Conservation (phyloP, 2,113 vertebrate species). For the Chionodraco myersi region DNA sequence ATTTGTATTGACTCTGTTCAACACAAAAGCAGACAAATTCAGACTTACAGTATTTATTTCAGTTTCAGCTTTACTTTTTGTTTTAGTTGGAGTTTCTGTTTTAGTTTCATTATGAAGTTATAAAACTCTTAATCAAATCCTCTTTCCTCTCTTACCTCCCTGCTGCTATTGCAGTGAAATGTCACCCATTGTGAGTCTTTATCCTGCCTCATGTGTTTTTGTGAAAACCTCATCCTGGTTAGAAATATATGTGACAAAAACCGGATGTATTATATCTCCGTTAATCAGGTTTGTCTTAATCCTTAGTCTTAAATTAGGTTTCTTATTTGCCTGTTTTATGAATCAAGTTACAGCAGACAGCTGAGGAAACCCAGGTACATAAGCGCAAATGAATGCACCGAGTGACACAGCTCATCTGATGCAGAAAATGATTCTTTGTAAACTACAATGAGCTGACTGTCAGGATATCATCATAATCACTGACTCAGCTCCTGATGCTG, state of each 20-base stretch:
- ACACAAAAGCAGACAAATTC: no score
- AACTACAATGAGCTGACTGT: conserved; percentile 6
- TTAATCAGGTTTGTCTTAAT: neutral
- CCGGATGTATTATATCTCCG: neutral
- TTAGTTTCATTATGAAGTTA: no score
- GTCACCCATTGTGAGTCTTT: neutral
- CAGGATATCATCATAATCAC: conserved; percentile 30
- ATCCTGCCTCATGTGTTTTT: neutral
- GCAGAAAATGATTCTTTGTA: conserved; percentile 7
- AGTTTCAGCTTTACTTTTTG: no score
- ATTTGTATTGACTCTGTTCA: no score
- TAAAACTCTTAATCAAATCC: no score
- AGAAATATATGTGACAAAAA: neutral
- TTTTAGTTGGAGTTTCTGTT: no score
- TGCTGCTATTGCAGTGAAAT: neutral
- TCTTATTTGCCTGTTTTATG: neutral
- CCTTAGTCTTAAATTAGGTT: neutral
- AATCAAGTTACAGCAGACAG: neutral
- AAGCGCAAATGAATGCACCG: neutral
- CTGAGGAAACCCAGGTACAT: neutral
- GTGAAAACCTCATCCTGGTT: neutral
- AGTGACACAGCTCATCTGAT: conserved; percentile 7
- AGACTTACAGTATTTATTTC: no score
- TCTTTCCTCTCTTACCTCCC: neutral
- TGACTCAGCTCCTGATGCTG: conserved; percentile 44